Base-by-base conservation (phyloP, 1,140 invertebrate species). In the Nylanderia fulva region DNA sequence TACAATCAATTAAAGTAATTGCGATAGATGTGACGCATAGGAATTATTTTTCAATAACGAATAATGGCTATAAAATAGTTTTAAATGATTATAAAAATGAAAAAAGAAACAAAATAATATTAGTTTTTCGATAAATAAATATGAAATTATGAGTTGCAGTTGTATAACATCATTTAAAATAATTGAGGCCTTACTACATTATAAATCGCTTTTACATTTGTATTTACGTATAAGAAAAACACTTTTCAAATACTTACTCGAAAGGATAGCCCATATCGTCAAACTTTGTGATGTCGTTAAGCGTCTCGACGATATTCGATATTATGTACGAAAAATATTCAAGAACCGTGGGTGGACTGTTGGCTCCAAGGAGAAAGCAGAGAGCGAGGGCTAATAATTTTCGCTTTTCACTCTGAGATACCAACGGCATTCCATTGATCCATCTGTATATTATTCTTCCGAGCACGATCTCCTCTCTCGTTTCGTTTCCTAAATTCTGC, bases 251-350 rank as follows among this genome's bases (percentile, higher is more conserved):
- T 1, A 3, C 96, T 97, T 95, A 98, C 97, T 97, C 97, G 60
- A 96, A 93, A 90, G 96, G 95, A 88, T 92, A 93, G 18, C 96
- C 96, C 85, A 95, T 96, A 18, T 98, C 97, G 89, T 98, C 97
- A 68, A 95, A 95, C 91, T 96, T 96, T 91, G 96, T 97, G 64
- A 99, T 96, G 93, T 99, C 98, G 94, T 98, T 98, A 56, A 99
- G 94, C 8, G 97, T 96, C 95, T 98, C 97, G 39, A 97, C 96
- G 88, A 99, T 96, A 90, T 97, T 96, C 60, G 97, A 95, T 87
- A 99, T 96, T 64, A 98, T 97, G 24, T 95, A 95, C 69, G 96
- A 96, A 93, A 98, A 97, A 79, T 97, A 95, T 90, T 97, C 96
- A 52, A 97, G 94, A 63, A 98, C 96, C 11, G 89, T 86, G 33